Evolutionary conservation across 1,140 invertebrate species (phyloP), one percentile per base, ranked within the genome.

Genomic region (Physella acuta): DNA sequence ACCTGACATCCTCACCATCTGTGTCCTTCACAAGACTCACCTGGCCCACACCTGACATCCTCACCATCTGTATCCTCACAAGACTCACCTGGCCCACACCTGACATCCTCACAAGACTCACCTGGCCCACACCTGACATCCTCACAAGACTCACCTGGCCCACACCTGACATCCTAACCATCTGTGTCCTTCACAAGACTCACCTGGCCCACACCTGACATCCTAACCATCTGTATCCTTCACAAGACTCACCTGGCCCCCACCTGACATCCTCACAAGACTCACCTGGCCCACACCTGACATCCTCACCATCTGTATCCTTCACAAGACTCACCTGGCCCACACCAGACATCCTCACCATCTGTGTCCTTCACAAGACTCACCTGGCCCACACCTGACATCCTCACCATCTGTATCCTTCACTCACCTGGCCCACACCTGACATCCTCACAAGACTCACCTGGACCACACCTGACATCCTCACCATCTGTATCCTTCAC

Each of bases 401-500:
- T 81, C 77, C 70, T 86, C 85, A 26, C 84, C 84, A 75, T 86
- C 85, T n/a, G 82, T 85, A 65, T 86, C 85, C 62, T 80, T 75
- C 3, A 85, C 85, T 71, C 86, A 85, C 20, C 85, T 86, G 33
- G 82, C 82, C 76, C 85, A 85, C 11, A 86, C 78, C n/a, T n/a
- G n/a, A n/a, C n/a, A n/a, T n/a, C n/a, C n/a, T n/a, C n/a, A n/a
- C n/a, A n/a, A 64, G 4, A 72, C 73, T 34, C 71, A 82, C 81
- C 82, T 75, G 85, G 85, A 16, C 85, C 85, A 81, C 85, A 86
- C 52, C 85, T 71, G 24, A 86, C 82, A 70, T 81, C 77, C 70
- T 86, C 85, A 26, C 84, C 84, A 75, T 86, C 85, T n/a, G 82
- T 85, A 65, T 86, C 85, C 62, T 80, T 75, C 3, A 85, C 85